Evolutionary conservation across 2,797 vertebrate species (phyloP), one percentile per base, ranked within the genome.

Genomic region (Melanotaenia trifasciata): DNA sequence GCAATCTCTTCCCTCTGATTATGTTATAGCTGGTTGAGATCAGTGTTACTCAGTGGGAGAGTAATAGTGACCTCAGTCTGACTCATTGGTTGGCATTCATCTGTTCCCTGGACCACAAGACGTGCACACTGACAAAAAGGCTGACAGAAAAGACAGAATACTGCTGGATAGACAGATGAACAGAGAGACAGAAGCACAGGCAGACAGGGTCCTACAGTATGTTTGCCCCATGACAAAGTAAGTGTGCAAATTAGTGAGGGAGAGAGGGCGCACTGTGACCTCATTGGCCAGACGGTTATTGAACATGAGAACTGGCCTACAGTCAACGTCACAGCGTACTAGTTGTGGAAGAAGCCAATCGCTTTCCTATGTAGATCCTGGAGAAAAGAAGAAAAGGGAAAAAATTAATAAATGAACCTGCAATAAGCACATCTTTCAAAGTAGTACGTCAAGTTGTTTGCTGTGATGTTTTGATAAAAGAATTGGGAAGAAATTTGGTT

Each of bases 331-430:
- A 95, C 92, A 94, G 92, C 1, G 93, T 89, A 79, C 91, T 93
- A 28, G 93, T 89, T 63, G 94, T 93, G 14, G 94, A 95, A 60
- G 93, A 85, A 0, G 94, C 94, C 90, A 95, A 79, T 66, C 93
- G 87, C 70, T 95, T 94, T 61, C 94, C 94, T 54, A 95, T 94
- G 90, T 94, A 95, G 85, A 95, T 93, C 83, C 94, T 95, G 78
- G 59, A 87, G 83, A 69, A 26, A 43, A 47, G 50, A 35, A 61
- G 47, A 11, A 73, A 13, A 63, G 60, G 76, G 20, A 0, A 64
- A 13, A 3, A n/a, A 70, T 26, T 60, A 59, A 60, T 26, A 9
- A 59, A 20, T 35, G 5, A 35, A 7, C 20, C 40, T 24, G 24
- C 57, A 33, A 10, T 33, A 45, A 58, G 32, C 4, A 35, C 30